Evolutionary conservation across 2,797 vertebrate species (phyloP).

Genomic region (Thunnus albacares): DNA sequence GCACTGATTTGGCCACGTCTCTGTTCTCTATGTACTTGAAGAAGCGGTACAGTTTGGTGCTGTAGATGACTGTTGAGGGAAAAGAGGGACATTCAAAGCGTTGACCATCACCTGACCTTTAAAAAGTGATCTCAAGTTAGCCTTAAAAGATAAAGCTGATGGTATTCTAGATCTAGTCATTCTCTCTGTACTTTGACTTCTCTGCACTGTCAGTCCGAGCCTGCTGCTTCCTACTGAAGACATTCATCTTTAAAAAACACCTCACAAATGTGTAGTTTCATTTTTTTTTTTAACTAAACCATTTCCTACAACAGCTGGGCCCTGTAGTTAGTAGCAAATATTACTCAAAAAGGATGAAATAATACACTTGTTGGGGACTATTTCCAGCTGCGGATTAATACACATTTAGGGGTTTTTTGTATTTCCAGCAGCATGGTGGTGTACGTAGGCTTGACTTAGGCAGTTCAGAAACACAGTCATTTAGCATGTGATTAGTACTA

Average conservation of each 20-base stretch:
- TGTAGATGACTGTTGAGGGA: slow-evolving; percentile 93
- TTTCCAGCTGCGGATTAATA: background rate
- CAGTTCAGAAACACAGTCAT: no score
- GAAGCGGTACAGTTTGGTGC: slow-evolving; percentile 98
- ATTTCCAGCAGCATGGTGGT: no score
- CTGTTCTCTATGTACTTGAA: slow-evolving; percentile 99
- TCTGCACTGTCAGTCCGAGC: no score
- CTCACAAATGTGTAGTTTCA: background rate
- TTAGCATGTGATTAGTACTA: no score
- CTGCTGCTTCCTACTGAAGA: background rate
- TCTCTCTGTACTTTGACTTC: background rate
- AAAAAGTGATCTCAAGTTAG: background rate
- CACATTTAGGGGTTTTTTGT: background rate
- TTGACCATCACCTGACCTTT: background rate
- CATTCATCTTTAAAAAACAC: background rate
- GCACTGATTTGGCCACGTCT: slow-evolving; percentile 96
- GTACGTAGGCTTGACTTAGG: no score
- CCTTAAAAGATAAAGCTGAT: background rate
- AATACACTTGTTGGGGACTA: no score
- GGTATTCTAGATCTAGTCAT: no score
- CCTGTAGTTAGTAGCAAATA: background rate
- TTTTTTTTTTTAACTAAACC: background rate
- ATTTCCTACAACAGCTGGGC: background rate
- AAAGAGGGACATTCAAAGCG: slow-evolving; percentile 15
- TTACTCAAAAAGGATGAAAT: no score